These are phyloP conservation scores for Boloria euphrosyne DNA, from an alignment of 2,888 invertebrate genomes.

Conservation along the genomic window DNA sequence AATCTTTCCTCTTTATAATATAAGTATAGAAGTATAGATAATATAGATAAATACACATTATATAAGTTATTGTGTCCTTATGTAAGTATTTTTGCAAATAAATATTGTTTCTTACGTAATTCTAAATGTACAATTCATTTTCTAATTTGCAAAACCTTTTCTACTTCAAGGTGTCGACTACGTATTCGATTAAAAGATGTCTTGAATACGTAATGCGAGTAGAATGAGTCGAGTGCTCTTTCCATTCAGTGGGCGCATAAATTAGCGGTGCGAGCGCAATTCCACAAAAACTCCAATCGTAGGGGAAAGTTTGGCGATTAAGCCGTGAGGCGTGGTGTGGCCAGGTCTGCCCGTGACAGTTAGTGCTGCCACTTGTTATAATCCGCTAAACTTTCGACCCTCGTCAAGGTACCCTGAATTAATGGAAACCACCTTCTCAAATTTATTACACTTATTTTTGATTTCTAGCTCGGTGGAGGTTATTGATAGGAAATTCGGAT, in stretches of 20 bases:
- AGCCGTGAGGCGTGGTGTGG: slow-evolving; percentile 77
- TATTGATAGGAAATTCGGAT: slow-evolving; percentile 13
- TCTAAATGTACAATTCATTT: slow-evolving; percentile 4
- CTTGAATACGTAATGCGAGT: slow-evolving; percentile 76
- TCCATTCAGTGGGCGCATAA: slow-evolving; percentile 72
- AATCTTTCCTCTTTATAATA: too few relatives aligned
- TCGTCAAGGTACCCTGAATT: slow-evolving; percentile 78
- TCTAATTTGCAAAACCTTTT: slow-evolving; percentile 25
- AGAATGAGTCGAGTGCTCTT: slow-evolving; percentile 61
- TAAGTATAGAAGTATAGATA: too few relatives aligned
- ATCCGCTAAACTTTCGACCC: slow-evolving; percentile 80
- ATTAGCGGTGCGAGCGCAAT: slow-evolving; percentile 71
- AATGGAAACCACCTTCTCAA: slow-evolving; percentile 71
- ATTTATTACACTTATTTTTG: slow-evolving; percentile 51
- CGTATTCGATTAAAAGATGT: slow-evolving; percentile 73
- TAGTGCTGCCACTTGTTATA: slow-evolving; percentile 81
- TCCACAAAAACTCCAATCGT: slow-evolving; percentile 80
- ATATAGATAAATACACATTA: too few relatives aligned
- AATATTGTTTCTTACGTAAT: neutral
- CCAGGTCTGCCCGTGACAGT: slow-evolving; percentile 79
- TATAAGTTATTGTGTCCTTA: too few relatives aligned
- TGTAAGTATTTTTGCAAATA: neutral
- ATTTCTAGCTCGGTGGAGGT: slow-evolving; percentile 19
- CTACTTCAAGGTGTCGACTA: slow-evolving; percentile 24
- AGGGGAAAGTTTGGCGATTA: slow-evolving; percentile 80